Evolutionary conservation across 1,140 invertebrate species (phyloP).

Genomic region (Nymphalis io): DNA sequence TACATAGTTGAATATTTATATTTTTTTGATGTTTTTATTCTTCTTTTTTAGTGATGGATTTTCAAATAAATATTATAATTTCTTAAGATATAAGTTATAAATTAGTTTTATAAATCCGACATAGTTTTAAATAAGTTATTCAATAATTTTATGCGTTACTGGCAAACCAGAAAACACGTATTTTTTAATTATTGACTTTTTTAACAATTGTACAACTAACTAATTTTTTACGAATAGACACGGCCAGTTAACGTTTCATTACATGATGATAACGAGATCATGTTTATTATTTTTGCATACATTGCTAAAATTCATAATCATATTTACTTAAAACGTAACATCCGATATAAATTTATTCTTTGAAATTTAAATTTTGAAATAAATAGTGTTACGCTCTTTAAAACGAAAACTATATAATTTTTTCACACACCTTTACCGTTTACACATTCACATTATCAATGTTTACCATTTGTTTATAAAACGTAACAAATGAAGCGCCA

Average conservation of each 20-base stretch:
- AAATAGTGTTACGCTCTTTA: background rate
- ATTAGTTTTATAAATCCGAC: too few species aligned
- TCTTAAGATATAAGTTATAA: too few species aligned
- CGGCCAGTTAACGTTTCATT: background rate
- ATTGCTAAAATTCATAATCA: background rate
- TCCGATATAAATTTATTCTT: background rate
- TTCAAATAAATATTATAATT: too few species aligned
- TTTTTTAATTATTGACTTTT: too few species aligned
- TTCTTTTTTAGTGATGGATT: too few species aligned
- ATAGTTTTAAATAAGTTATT: too few species aligned
- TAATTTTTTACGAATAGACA: background rate
- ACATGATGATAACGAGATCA: background rate
- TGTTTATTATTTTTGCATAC: background rate
- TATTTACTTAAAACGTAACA: background rate
- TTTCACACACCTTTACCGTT: constrained; percentile 20
- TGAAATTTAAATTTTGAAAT: background rate
- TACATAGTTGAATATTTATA: too few species aligned
- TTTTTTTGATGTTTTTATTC: too few species aligned
- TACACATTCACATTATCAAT: constrained; percentile 25
- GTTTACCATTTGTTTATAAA: constrained; percentile 35
- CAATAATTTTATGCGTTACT: too few species aligned
- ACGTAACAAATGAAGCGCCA: constrained; percentile 42
- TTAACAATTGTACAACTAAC: too few species aligned
- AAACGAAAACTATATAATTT: background rate
- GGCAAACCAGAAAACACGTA: too few species aligned